These are phyloP conservation scores for Lycaon pictus DNA, from an alignment of 2,113 vertebrate species.

Conservation along the genomic window DNA sequence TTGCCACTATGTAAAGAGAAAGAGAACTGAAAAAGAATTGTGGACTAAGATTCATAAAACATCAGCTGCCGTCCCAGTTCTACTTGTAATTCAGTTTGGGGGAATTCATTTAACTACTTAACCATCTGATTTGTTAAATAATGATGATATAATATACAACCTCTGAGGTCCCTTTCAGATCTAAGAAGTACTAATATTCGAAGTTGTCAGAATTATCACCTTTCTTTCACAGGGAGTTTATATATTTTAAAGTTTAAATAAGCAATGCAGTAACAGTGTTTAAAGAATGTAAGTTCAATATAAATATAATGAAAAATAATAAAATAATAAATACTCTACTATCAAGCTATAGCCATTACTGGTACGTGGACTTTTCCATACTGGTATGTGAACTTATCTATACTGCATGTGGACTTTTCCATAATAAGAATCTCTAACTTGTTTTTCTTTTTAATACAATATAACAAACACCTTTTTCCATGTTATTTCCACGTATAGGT, in stretches of 20 bases:
- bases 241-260: conserved; percentile 36
- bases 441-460: background rate
- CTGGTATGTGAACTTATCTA: no score
- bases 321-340: background rate
- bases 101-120: background rate
- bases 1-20: background rate
- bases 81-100: background rate
- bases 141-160: background rate
- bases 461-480: background rate
- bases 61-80: background rate
- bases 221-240: background rate
- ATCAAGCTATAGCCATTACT: background rate
- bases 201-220: background rate
- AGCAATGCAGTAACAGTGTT: background rate
- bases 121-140: background rate
- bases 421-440: background rate
- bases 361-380: background rate
- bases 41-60: background rate
- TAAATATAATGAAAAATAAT: background rate
- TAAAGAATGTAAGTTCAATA: background rate
- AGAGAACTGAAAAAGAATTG: background rate
- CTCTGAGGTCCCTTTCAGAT: background rate
- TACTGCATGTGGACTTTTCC: no score
- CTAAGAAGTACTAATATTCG: background rate
- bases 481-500: background rate